Evolutionary conservation across 1,140 invertebrate species (phyloP).

Genomic region (Brachionus paranguensis): DNA sequence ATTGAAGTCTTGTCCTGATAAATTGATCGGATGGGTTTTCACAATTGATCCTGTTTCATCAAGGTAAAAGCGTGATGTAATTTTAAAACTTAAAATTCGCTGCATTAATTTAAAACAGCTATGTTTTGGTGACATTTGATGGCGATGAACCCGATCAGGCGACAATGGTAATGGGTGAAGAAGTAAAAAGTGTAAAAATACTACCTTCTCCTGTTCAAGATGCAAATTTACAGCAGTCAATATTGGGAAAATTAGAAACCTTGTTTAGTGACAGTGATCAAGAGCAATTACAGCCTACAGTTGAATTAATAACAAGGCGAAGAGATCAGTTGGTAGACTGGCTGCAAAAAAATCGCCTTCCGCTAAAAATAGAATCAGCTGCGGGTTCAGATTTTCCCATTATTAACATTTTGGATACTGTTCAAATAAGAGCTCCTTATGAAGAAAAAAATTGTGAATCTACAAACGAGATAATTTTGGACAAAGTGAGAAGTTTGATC

Average conservation of each 20-base stretch:
- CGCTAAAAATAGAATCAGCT: not conserved
- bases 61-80: not conserved
- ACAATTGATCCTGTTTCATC: conserved; percentile 7
- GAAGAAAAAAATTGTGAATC: conserved; percentile 9
- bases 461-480: conserved; percentile 32
- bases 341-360: conserved; percentile 17
- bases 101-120: not conserved
- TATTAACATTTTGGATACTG: conserved; percentile 28
- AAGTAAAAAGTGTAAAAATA: not conserved
- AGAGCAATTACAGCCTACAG: not conserved
- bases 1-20: not conserved
- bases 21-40: not conserved
- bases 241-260: not conserved
- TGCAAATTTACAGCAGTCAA: not conserved
- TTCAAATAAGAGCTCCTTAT: not conserved
- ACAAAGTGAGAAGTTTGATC: conserved; percentile 21
- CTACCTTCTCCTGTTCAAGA: not conserved
- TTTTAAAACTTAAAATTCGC: not conserved
- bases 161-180: not conserved
- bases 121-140: not conserved
- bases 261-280: not conserved
- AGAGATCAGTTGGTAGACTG: not conserved
- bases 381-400: not conserved
- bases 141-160: not conserved
- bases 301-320: not conserved